phyloP scores from a whole-genome alignment of 2,113 vertebrate species.

The Silurus glanis region DNA sequence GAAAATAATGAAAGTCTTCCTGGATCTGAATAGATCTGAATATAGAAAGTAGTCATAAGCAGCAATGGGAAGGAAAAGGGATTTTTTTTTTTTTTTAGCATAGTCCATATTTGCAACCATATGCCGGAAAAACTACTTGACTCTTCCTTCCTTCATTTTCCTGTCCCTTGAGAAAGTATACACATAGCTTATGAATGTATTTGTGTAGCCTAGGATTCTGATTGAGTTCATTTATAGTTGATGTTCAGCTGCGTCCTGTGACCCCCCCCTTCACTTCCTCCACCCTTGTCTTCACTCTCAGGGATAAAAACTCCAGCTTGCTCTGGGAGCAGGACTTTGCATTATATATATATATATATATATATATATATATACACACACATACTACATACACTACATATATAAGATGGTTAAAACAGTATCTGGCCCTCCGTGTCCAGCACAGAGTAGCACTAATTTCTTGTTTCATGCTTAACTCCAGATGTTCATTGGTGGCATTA shows the following conservation, averaged over 20 bases:
- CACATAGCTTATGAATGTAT: slow-evolving; percentile 2
- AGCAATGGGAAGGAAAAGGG: slow-evolving; percentile 14
- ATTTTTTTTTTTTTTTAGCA: neutral
- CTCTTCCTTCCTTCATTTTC: slow-evolving; percentile 46
- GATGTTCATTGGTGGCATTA: neutral
- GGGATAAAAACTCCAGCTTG: slow-evolving; percentile 49
- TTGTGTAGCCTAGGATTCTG: slow-evolving; percentile 42
- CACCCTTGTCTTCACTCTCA: slow-evolving; percentile 45
- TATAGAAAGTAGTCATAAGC: slow-evolving; percentile 24
- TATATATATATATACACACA: neutral
- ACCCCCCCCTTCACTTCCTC: slow-evolving; percentile 15
- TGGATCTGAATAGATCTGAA: slow-evolving; percentile 5
- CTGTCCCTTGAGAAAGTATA: slow-evolving; percentile 34
- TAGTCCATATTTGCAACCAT: neutral
- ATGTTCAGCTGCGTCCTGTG: slow-evolving; percentile 66
- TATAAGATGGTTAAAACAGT: slow-evolving; percentile 31
- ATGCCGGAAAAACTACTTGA: slow-evolving; percentile 12
- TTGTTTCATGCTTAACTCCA: neutral
- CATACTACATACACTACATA: too few species aligned
- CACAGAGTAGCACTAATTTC: slow-evolving; percentile 25
- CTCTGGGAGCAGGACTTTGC: slow-evolving; percentile 39
- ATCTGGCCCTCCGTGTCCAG: slow-evolving; percentile 15
- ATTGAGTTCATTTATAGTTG: slow-evolving; percentile 60
- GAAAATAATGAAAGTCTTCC: neutral
- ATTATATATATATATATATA: slow-evolving; percentile 34